A percentile compares a stretch with the other conserved stretches of the same genome.
Conservation (phyloP, 2,113 vertebrate genomes). For the Clarias magur region DNA sequence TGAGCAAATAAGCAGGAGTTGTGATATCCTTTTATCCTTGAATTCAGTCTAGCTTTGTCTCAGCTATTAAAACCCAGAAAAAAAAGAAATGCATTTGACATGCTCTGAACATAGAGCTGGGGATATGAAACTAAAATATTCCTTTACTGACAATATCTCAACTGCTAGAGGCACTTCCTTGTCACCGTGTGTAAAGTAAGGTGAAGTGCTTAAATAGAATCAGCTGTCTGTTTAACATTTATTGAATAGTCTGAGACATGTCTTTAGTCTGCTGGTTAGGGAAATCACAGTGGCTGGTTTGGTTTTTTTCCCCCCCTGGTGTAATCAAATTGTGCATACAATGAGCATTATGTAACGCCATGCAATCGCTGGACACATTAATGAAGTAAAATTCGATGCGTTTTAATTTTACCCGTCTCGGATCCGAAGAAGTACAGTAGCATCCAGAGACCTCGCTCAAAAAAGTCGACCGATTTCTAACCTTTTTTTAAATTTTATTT, state of each 20-base stretch:
- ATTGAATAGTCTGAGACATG: slow-evolving; percentile 38
- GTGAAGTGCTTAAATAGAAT: slow-evolving; percentile 50
- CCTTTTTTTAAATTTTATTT: background rate
- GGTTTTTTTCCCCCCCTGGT: background rate
- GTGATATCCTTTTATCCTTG: background rate
- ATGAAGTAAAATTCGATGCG: background rate
- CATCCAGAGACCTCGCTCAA: slow-evolving; percentile 47
- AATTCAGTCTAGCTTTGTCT: background rate
- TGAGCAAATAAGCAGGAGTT: background rate
- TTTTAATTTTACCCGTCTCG: background rate
- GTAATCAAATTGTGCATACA: background rate
- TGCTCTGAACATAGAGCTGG: slow-evolving; percentile 31
- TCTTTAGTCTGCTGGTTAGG: slow-evolving; percentile 32
- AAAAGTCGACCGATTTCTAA: slow-evolving; percentile 40
- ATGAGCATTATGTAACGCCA: background rate
- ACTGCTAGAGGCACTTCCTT: slow-evolving; percentile 50
- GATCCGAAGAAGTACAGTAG: background rate
- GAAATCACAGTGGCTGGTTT: slow-evolving; percentile 30
- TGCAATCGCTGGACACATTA: background rate
- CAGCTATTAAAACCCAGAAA: background rate
- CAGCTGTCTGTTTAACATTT: slow-evolving; percentile 48
- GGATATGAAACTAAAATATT: slow-evolving; percentile 41
- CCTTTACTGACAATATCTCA: slow-evolving; percentile 49
- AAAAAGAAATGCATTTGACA: slow-evolving; percentile 21
- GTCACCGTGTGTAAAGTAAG: slow-evolving; percentile 45